Conservation (phyloP, 2,113 vertebrate species). For the Todiramphus saurophagus region DNA sequence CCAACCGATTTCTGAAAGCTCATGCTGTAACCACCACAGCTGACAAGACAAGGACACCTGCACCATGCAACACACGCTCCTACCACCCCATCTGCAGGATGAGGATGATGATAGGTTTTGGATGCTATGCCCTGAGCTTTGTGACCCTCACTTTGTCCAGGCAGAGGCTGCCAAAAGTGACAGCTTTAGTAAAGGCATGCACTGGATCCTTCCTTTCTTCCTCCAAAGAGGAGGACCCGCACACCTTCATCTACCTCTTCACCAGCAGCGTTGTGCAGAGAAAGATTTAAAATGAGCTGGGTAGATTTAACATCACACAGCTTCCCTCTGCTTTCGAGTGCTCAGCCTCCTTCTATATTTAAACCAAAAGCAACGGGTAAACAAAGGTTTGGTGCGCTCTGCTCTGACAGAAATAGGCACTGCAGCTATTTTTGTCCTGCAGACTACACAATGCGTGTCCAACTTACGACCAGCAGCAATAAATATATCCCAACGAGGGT, state of each 20-base stretch:
- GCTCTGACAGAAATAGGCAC: constrained; percentile 57
- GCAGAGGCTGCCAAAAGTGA: background rate
- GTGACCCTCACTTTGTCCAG: background rate
- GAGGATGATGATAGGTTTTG: rapidly evolving
- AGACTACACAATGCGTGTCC: constrained; percentile 1
- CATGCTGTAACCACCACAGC: rapidly evolving
- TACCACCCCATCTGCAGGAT: background rate
- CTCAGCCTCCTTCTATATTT: constrained; percentile 46
- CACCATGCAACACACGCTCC: background rate
- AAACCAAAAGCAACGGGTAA: constrained; percentile 43
- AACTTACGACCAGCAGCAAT: constrained; percentile 42
- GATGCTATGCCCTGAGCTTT: background rate
- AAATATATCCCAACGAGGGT: constrained; percentile 32
- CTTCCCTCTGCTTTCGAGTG: constrained; percentile 44
- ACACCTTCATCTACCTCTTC: background rate
- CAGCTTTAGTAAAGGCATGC: background rate
- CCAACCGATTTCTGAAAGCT: background rate
- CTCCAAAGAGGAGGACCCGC: background rate
- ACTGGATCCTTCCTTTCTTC: background rate
- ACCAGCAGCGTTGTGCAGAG: background rate
- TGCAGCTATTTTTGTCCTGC: constrained; percentile 57
- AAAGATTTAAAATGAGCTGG: constrained; percentile 24
- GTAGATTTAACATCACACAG: background rate
- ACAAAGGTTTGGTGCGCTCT: constrained; percentile 46
- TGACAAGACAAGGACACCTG: background rate